Conservation (phyloP, 2,888 invertebrate species). For the Phania funesta region DNA sequence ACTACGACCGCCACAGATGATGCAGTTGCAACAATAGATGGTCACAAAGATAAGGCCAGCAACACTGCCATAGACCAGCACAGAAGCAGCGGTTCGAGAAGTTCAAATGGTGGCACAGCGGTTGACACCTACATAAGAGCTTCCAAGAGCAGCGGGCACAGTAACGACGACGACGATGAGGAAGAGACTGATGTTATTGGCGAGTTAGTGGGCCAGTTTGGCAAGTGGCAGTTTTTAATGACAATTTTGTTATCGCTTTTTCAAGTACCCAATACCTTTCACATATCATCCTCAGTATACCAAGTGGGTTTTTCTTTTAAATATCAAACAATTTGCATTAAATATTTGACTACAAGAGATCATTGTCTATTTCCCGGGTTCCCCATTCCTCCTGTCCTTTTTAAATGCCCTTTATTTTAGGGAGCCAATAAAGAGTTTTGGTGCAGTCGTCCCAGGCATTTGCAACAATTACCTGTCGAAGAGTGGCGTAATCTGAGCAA, state of each 20-base stretch:
- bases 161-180: constrained; percentile 65
- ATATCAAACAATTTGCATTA: neutral
- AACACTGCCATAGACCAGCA: constrained; percentile 62
- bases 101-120: constrained; percentile 60
- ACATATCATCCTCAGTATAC: constrained; percentile 89
- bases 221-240: constrained; percentile 88
- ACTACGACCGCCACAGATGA: too few species aligned
- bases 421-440: constrained; percentile 85
- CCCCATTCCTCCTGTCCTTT: neutral
- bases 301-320: constrained; percentile 84
- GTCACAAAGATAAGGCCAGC: constrained; percentile 33
- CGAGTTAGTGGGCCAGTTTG: constrained; percentile 86
- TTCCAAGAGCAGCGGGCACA: constrained; percentile 32
- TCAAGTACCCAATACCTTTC: constrained; percentile 90
- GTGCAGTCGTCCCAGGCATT: constrained; percentile 84
- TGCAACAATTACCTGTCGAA: constrained; percentile 82
- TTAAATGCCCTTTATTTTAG: constrained; percentile 74
- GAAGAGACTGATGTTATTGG: constrained; percentile 85
- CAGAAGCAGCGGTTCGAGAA: constrained; percentile 46
- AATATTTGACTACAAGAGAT: neutral
- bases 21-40: constrained; percentile 52
- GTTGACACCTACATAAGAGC: constrained; percentile 57
- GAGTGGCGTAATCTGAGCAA: constrained; percentile 86
- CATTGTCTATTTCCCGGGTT: neutral
- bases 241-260: constrained; percentile 88